Conservation (phyloP, 2,888 invertebrate species). For the Mechanitis messenoides region DNA sequence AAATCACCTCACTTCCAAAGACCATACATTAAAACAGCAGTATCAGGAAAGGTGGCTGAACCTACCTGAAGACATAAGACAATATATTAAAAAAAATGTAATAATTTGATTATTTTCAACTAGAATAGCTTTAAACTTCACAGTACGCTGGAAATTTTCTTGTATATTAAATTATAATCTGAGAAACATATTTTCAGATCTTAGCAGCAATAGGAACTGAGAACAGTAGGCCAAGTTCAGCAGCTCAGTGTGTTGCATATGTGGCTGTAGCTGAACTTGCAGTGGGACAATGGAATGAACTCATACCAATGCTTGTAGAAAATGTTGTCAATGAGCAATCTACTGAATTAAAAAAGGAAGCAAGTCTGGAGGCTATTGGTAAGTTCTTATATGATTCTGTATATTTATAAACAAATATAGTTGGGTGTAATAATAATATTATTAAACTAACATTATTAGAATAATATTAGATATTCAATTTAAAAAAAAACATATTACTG, state of each 20-base stretch:
- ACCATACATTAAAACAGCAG: conserved; percentile 84
- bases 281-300: conserved; percentile 92
- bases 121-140: not conserved
- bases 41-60: conserved; percentile 96
- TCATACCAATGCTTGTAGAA: conserved; percentile 90
- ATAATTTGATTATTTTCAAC: conserved; percentile 43
- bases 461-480: not conserved
- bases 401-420: not conserved
- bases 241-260: conserved; percentile 99
- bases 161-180: conserved; percentile 6
- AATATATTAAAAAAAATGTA: conserved; percentile 96
- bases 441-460: not conserved
- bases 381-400: conserved; percentile 28
- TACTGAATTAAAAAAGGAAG: conserved; percentile 96
- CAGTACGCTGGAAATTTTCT: not conserved
- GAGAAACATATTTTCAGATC: conserved; percentile 78
- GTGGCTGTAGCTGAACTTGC: conserved; percentile 98
- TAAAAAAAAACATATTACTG: not conserved
- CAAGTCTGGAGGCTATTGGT: conserved; percentile 98
- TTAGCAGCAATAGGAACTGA: conserved; percentile 96
- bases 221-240: conserved; percentile 94
- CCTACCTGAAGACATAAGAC: conserved; percentile 90
- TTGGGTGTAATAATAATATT: not conserved
- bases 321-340: conserved; percentile 92
- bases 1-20: conserved; percentile 98